Evolutionary conservation across 23 tunicate species (phyloP).

Genomic region (Ciona savignyi): DNA sequence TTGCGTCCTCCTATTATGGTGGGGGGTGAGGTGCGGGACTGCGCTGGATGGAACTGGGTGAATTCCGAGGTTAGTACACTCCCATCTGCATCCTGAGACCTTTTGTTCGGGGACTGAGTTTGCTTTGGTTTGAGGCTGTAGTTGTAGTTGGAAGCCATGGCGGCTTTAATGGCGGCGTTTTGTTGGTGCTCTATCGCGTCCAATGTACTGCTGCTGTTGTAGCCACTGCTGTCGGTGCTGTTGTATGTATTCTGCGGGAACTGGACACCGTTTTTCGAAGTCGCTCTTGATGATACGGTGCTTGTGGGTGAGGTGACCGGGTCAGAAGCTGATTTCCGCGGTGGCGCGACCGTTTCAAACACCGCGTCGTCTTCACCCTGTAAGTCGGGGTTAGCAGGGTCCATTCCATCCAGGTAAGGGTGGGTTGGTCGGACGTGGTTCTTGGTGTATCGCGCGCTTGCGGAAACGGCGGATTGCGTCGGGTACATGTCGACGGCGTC

Average conservation of each 20-base stretch:
- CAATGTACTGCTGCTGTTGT: constrained; percentile 85
- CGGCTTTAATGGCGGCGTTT: constrained; percentile 8
- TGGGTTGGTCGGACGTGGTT: neutral
- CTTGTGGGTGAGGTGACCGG: constrained; percentile 48
- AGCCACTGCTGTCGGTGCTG: constrained; percentile 93
- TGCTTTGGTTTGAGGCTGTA: constrained; percentile 2
- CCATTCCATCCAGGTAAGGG: constrained; percentile 14
- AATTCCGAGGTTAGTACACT: constrained; percentile 45
- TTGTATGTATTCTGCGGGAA: constrained; percentile 86
- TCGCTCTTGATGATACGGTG: constrained; percentile 36
- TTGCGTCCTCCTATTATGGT: constrained; percentile 17
- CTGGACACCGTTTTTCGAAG: constrained; percentile 12
- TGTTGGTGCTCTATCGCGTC: constrained; percentile 68
- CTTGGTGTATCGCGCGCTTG: constrained; percentile 2
- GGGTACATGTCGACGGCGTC: constrained; percentile 33
- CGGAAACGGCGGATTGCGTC: constrained; percentile 4
- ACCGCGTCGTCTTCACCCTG: neutral
- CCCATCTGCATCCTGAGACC: constrained; percentile 25
- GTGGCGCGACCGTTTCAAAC: neutral
- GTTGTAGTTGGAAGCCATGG: constrained; percentile 4
- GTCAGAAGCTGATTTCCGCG: constrained; percentile 8
- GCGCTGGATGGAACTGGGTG: constrained; percentile 12
- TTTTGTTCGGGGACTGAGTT: constrained; percentile 5
- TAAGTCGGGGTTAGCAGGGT: constrained; percentile 8
- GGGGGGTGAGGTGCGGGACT: constrained; percentile 21